phyloP scores from a whole-genome alignment of 2,113 vertebrate genomes.

The Periophthalmus modestus region DNA sequence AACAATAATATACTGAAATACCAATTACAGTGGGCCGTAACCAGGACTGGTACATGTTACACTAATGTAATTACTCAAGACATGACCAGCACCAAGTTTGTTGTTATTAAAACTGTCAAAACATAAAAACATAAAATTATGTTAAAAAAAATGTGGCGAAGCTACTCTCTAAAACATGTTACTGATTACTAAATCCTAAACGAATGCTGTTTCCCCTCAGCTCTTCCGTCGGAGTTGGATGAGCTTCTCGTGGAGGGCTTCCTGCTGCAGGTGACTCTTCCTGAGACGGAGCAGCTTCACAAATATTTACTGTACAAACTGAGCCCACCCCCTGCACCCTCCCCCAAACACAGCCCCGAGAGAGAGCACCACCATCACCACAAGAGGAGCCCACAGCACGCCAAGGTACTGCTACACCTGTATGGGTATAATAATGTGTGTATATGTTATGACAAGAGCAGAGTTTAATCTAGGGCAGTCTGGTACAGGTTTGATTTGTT shows the following conservation, averaged over 20 bases:
- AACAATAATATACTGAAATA: no score
- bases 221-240: constrained; percentile 84
- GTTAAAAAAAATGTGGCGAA: background rate
- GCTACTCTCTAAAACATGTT: background rate
- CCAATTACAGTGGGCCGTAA: no score
- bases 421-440: background rate
- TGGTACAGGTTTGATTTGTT: no score
- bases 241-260: constrained; percentile 95
- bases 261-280: constrained; percentile 92
- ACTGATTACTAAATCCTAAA: no score
- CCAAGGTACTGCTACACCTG: constrained; percentile 43
- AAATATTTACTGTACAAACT: constrained; percentile 84
- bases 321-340: constrained; percentile 56
- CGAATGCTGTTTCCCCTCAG: constrained; percentile 54
- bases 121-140: no score
- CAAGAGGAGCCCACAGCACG: constrained; percentile 37
- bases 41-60: no score
- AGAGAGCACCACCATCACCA: constrained; percentile 70
- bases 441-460: background rate
- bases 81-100: no score
- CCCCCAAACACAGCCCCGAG: constrained; percentile 49
- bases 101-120: no score
- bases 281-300: constrained; percentile 93
- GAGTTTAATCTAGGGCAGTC: no score
- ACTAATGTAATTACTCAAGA: no score